Evolutionary conservation across 2,888 invertebrate genomes (phyloP), one percentile per base, ranked within the genome.

Genomic region (Eristalinus sepulchralis): DNA sequence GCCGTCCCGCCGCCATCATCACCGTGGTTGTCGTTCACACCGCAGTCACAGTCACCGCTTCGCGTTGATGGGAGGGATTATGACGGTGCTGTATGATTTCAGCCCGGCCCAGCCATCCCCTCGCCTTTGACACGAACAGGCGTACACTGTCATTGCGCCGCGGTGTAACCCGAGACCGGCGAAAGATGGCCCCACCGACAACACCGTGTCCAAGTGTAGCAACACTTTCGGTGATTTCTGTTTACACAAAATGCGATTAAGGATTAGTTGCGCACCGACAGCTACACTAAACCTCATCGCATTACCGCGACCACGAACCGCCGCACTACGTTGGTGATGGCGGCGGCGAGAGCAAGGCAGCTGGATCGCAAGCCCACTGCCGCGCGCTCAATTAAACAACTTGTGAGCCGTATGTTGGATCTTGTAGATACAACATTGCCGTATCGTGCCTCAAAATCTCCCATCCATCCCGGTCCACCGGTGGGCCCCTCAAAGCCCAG

Each of bases 171-270:
- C 82, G 68, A 85, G 20, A 72, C 71, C 62, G 53, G 47, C 33
- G 53, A 33, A 20, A 57, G 24, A 57, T 24, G 57, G 57, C 22
- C 57, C 57, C 24, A 57, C 57, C 83, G 75, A 84, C 84, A 86
- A 83, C 83, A 83, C 75, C 78, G 71, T 86, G 86, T 83, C 83
- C 86, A 83, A 83, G 70, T 86, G 83, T 83, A 86, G 78, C 82
- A 83, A 86, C 83, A 86, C 86, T 86, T 86, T 86, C 83, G 83
- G 78, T 79, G 83, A 86, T 86, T 83, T 83, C 71, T 86, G 86
- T 86, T 83, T 86, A 86, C 79, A 83, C 83, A 86, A 83, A 86
- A 83, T 76, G 82, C 86, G 86, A 86, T 86, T 86, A 86, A 86
- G 86, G 86, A 86, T 86, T 83, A 83, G 86, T 85, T 85, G 85